Base-by-base conservation (phyloP, 2,888 invertebrate genomes). In the Zygothrica quintamaculata region DNA sequence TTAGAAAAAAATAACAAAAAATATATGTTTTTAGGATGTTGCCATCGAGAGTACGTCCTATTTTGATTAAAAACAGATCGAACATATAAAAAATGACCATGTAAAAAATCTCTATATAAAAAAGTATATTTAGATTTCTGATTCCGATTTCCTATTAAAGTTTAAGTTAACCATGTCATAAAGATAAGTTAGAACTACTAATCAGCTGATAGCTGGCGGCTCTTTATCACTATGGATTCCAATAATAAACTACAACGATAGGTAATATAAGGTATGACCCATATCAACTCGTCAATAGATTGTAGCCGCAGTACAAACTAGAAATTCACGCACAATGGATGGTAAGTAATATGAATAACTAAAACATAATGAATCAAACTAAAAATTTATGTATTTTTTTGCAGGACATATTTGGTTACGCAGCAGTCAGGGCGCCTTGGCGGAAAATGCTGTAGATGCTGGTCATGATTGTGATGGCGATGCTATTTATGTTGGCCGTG, bases 401-500 rank as follows among this genome's bases (percentile, higher is more conserved):
- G 16, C 81, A 53, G 89, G 91, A 22, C 91, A 91, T 61, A 92
- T 91, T 34, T 89, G 91, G 67, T 78, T 93, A 22, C 93, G 93
- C 34, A 84, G 89, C 4, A 92, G 91, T 0, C 51, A 71, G 46
- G 90, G 89, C 25, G 47, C 60, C 7, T 26, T 88, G 12, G 78
- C 90, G 1, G 61, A 77, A 11, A 56, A 72, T 12, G 93, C 94
- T 1, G 92, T 94, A 0, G 78, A 80, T 4, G 94, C 93, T 37
- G 96, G 96, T 15, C 92, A 92, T 1, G 96, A 96, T 84, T 90
- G 90, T 9, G 95, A 96, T 76, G 96, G 96, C 0, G 92, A 93
- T 0, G 92, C 93, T 47, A 95, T 96, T 80, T 96, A 93, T 88
- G 94, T 96, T 0, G 96, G 96, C 0, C 93, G 96, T 46, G 93